These are phyloP conservation scores for Oedothorax gibbosus DNA, from an alignment of 1,140 invertebrate species.

Conservation along the genomic window DNA sequence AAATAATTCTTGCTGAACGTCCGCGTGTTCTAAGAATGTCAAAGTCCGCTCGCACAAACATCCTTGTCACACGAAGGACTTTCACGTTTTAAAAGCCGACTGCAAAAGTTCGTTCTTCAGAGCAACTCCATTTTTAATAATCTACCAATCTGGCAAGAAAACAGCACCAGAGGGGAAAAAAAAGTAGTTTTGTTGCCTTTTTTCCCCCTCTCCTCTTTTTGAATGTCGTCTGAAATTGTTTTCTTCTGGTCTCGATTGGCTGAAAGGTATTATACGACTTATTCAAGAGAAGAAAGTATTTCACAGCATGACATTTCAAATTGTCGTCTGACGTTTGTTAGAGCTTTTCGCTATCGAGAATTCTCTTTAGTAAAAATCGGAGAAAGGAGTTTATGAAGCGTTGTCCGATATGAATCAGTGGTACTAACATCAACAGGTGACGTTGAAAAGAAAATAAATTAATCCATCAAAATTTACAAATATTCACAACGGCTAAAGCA, in stretches of 20 bases:
- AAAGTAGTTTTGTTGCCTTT: not conserved
- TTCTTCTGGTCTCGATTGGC: slow-evolving; percentile 8
- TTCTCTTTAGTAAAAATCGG: too few species aligned
- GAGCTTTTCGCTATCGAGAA: too few species aligned
- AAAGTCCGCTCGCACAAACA: slow-evolving; percentile 17
- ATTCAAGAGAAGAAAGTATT: too few species aligned
- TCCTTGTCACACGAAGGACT: slow-evolving; percentile 27
- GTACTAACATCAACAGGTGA: too few species aligned
- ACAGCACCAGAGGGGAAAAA: not conserved
- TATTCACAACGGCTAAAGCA: too few species aligned
- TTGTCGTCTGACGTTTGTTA: too few species aligned
- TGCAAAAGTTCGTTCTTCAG: slow-evolving; percentile 4
- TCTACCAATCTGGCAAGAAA: slow-evolving; percentile 3
- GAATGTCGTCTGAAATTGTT: slow-evolving; percentile 22
- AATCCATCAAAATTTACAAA: too few species aligned
- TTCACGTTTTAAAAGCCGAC: slow-evolving; percentile 1
- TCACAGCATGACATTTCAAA: too few species aligned
- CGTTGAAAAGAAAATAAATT: too few species aligned
- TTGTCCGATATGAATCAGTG: too few species aligned
- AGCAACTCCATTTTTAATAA: slow-evolving; percentile 20
- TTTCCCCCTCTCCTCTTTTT: not conserved
- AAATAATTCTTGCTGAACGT: slow-evolving; percentile 28
- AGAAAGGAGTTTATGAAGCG: too few species aligned
- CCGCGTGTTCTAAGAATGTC: slow-evolving; percentile 13
- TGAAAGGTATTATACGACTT: slow-evolving; percentile 1